phyloP scores from a whole-genome alignment of 2,797 vertebrate genomes.

The Sardinella longiceps region DNA sequence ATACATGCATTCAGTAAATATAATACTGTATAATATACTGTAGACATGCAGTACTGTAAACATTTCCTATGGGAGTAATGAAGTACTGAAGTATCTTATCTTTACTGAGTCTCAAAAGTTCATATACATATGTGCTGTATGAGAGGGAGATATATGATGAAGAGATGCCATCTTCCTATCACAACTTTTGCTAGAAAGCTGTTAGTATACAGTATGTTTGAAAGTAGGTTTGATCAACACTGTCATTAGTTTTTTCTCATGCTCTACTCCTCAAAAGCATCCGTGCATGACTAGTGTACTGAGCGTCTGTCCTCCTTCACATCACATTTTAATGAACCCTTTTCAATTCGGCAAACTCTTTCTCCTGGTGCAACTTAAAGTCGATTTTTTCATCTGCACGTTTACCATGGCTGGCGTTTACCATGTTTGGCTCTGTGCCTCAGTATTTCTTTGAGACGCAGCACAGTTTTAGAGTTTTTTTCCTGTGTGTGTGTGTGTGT shows the following conservation, averaged over 20 bases:
- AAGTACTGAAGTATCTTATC: too few relatives aligned
- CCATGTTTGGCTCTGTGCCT: neutral
- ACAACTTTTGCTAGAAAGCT: neutral
- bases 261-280: neutral
- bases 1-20: too few relatives aligned
- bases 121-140: neutral
- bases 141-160: neutral
- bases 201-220: too few relatives aligned
- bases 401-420: neutral
- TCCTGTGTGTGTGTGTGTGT: neutral
- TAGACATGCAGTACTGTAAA: too few relatives aligned
- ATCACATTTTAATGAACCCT: neutral
- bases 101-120: too few relatives aligned
- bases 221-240: constrained; percentile 2
- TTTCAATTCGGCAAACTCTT: neutral
- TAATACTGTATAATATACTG: too few relatives aligned
- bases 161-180: neutral
- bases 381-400: neutral
- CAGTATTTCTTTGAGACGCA: neutral
- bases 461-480: neutral
- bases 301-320: neutral
- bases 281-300: too few relatives aligned
- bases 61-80: too few relatives aligned
- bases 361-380: neutral
- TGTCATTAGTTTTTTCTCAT: neutral